These are phyloP conservation scores for Sarcophilus harrisii DNA, from an alignment of 2,797 vertebrate genomes.

Conservation along the genomic window DNA sequence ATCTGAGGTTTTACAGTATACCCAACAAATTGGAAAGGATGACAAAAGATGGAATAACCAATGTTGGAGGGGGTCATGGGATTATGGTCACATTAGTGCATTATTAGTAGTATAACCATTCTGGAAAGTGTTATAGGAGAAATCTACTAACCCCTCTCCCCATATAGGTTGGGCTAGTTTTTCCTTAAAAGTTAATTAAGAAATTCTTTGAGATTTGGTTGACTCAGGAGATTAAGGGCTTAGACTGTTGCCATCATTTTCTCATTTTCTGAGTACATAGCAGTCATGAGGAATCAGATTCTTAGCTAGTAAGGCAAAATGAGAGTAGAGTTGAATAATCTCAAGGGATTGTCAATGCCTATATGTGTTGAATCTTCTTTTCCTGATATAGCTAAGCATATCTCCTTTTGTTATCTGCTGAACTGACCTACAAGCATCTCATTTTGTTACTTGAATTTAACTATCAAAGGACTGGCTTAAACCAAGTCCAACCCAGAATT, in stretches of 20 bases:
- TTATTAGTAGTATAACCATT: background rate
- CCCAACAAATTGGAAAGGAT: background rate
- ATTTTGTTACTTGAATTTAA: background rate
- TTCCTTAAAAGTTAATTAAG: background rate
- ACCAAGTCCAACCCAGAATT: background rate
- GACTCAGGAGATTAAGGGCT: background rate
- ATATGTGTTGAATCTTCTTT: background rate
- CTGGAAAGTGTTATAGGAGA: background rate
- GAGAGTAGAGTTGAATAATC: background rate
- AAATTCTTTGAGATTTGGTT: background rate
- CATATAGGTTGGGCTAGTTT: background rate
- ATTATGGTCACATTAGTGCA: background rate
- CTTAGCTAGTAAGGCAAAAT: background rate
- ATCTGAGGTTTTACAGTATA: background rate
- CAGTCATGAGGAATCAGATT: background rate
- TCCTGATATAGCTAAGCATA: background rate
- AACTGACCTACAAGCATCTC: background rate
- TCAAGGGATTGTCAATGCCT: background rate
- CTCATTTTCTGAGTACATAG: background rate
- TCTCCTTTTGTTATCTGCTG: background rate
- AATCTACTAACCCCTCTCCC: background rate
- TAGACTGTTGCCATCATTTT: background rate
- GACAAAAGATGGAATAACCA: background rate
- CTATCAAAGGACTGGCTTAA: background rate
- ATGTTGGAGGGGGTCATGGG: background rate